Base-by-base conservation (phyloP, 2,113 vertebrate species). In the Centrocercus urophasianus region DNA sequence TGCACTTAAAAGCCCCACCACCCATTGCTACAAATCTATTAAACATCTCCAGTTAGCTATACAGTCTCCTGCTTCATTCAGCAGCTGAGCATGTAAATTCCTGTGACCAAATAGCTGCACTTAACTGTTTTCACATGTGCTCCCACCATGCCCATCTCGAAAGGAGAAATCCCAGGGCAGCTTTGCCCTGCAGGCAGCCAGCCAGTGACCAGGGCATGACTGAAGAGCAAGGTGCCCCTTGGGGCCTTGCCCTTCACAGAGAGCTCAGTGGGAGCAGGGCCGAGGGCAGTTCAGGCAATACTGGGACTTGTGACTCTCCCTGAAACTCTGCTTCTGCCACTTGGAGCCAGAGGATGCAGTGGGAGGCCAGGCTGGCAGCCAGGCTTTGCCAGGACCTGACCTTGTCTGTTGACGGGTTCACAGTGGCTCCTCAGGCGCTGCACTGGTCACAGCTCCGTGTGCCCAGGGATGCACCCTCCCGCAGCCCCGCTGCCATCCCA, bases 51-150 rank as follows among this genome's bases (percentile, higher is more conserved):
- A 52, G 82, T 83, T 93, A 91, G 64, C 71, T 47, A 88, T 71
- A 67, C 42, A 91, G 59, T 57, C 89, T 93, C 82, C 89, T 50
- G 78, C 87, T 89, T 74, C 85, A 89, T 88, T 78, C 85, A 89
- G 95, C 94, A 95, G 95, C 89, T 96, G 93, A 93, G 87, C 91
- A 45, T 50, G 78, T 88, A 94, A 88, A 95, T 94, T 95, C 87
- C 84, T 96, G 93, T 91, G 89, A 93, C 93, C 85, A 43, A 95
- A 78, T 56, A 95, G 64, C 85, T 83, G 85, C 60, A 74, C 75
- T 57, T 95, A 96, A 96, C 82, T 83, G 75, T 85, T 94, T 91
- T 91, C 93, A 93, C 79, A 80, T 91, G 91, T 80, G 64, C 78
- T 93, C 71, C 71, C 59, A 72, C 60, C 5, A 0, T 79, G 84